A percentile compares a stretch with the other conserved stretches of the same genome.
These are phyloP conservation scores for Ammospiza caudacuta DNA, from an alignment of 2,113 vertebrate species.

Conservation along the genomic window DNA sequence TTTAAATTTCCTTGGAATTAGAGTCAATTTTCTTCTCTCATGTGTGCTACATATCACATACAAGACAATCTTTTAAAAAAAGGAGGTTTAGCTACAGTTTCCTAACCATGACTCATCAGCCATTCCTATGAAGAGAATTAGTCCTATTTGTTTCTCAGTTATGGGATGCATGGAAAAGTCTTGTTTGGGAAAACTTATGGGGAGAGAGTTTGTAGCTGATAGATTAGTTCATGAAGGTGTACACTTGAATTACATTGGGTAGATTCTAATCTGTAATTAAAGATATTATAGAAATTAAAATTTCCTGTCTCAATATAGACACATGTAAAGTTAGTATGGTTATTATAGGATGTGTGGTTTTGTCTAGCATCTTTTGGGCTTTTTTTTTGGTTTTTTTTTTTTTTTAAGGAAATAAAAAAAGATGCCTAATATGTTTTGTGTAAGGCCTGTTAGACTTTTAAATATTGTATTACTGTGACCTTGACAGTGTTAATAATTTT, in stretches of 20 bases:
- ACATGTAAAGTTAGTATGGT: not conserved
- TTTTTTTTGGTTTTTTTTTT: not conserved
- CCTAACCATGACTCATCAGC: not conserved
- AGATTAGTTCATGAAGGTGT: not conserved
- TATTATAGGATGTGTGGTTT: not conserved
- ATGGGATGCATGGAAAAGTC: not conserved
- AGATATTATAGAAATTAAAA: not conserved
- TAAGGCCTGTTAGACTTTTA: not conserved
- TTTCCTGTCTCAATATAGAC: too few species aligned
- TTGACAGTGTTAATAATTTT: not conserved
- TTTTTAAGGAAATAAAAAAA: not conserved
- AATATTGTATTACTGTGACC: not conserved
- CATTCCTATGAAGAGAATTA: not conserved
- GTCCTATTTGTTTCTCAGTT: not conserved
- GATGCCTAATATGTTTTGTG: not conserved
- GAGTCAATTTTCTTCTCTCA: not conserved
- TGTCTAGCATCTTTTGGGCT: fast-evolving
- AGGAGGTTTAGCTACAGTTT: not conserved
- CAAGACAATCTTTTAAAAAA: not conserved
- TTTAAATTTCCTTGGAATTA: not conserved
- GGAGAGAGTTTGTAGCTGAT: not conserved
- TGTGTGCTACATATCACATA: too few species aligned
- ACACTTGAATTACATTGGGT: not conserved
- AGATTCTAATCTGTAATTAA: not conserved
- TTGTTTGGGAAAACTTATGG: not conserved